phyloP scores from a whole-genome alignment of 2,888 invertebrate species.

The Prenolepis imparis region DNA sequence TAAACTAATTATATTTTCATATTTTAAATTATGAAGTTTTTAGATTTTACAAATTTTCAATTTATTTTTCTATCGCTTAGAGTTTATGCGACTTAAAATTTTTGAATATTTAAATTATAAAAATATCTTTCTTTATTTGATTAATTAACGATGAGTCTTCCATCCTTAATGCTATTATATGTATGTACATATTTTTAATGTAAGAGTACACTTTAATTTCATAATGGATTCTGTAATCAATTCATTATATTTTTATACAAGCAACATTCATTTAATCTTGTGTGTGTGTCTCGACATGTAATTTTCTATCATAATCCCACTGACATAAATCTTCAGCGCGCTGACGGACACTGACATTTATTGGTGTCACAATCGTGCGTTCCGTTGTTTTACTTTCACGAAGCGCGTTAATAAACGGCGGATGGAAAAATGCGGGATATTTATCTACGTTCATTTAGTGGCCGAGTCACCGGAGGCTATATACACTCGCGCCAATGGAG shows the following conservation, averaged over 20 bases:
- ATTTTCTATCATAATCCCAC: constrained; percentile 4
- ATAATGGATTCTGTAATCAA: neutral
- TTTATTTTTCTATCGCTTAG: neutral
- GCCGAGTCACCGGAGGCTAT: constrained; percentile 69
- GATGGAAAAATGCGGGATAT: constrained; percentile 70
- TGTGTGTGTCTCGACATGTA: neutral
- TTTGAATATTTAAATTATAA: too few relatives aligned
- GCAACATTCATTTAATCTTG: neutral
- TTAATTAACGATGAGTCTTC: neutral
- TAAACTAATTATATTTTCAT: neutral
- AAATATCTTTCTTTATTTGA: neutral
- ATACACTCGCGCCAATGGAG: constrained; percentile 63
- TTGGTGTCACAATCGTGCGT: constrained; percentile 39
- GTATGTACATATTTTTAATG: neutral
- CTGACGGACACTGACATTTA: constrained; percentile 49
- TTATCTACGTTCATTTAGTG: constrained; percentile 63
- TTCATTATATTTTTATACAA: neutral
- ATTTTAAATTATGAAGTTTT: too few relatives aligned
- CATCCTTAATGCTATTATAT: neutral
- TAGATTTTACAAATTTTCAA: neutral
- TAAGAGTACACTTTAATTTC: neutral
- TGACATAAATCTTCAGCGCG: constrained; percentile 18
- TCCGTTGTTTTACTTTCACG: constrained; percentile 33
- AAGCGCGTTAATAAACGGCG: constrained; percentile 66
- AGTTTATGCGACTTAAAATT: too few relatives aligned